A percentile compares a stretch with the other conserved stretches of the same genome.
These are phyloP conservation scores for Seira musarum DNA, from an alignment of 2,888 invertebrate species.

Conservation along the genomic window DNA sequence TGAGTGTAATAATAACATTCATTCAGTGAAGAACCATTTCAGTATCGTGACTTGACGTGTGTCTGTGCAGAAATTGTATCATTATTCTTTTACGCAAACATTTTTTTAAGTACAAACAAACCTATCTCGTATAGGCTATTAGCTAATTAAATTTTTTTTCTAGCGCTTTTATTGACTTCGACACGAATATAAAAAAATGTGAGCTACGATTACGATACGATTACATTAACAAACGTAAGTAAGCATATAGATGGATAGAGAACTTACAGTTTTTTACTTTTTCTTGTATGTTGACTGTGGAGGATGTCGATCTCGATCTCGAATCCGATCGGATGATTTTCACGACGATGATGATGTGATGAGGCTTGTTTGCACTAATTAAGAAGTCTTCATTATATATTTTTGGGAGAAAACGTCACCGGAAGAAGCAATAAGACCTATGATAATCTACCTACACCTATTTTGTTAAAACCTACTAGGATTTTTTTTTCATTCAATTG, in stretches of 20 bases:
- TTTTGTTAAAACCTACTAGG: background rate
- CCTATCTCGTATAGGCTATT: constrained; percentile 34
- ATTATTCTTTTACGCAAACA: background rate
- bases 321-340: constrained; percentile 5
- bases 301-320: background rate
- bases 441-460: constrained; percentile 12
- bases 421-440: background rate
- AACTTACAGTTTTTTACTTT: background rate
- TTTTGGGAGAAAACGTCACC: background rate
- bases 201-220: too few species aligned
- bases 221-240: background rate
- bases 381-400: background rate
- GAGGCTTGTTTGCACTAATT: constrained; percentile 20
- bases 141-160: constrained; percentile 51
- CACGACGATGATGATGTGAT: background rate
- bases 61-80: background rate
- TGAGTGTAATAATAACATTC: constrained; percentile 12
- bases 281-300: background rate
- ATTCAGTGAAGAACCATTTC: background rate
- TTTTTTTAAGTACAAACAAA: background rate
- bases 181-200: constrained; percentile 14
- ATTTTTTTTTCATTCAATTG: background rate
- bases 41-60: background rate
- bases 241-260: background rate
- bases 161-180: constrained; percentile 2